These are phyloP conservation scores for Ennomos fuscantarius DNA, from an alignment of 2,888 invertebrate species.

Conservation along the genomic window DNA sequence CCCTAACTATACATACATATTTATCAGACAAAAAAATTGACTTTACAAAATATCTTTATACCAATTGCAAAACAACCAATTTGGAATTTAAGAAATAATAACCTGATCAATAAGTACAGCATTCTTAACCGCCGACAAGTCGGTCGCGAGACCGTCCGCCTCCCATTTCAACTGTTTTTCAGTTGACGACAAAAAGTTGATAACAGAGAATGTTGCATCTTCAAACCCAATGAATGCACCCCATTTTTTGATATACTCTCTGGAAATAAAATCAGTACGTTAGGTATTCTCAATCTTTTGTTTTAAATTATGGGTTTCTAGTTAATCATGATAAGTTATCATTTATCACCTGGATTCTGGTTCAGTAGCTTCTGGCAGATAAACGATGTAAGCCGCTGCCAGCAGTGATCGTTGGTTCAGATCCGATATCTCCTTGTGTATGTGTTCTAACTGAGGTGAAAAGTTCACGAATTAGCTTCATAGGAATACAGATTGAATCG, in stretches of 20 bases:
- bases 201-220: conserved; percentile 66
- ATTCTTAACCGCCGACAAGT: conserved; percentile 92
- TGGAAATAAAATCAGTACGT: conserved; percentile 36
- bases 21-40: too few relatives aligned
- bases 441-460: conserved; percentile 82
- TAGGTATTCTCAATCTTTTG: neutral
- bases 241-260: conserved; percentile 77
- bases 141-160: conserved; percentile 92
- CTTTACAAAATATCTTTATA: too few relatives aligned
- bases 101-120: conserved; percentile 92
- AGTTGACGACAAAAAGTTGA: conserved; percentile 68
- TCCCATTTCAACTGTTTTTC: conserved; percentile 93
- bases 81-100: too few relatives aligned
- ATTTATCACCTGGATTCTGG: conserved; percentile 83
- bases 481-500: too few relatives aligned
- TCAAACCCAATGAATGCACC: conserved; percentile 73
- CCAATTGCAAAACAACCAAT: too few relatives aligned
- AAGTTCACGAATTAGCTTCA: neutral
- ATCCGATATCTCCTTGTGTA: conserved; percentile 86
- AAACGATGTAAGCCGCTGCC: conserved; percentile 92
- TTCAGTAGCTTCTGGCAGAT: conserved; percentile 89
- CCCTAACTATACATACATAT: too few relatives aligned
- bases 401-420: conserved; percentile 88
- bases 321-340: too few relatives aligned
- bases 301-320: too few relatives aligned